Conservation (phyloP, 2,113 vertebrate species). For the Corythoichthys intestinalis region DNA sequence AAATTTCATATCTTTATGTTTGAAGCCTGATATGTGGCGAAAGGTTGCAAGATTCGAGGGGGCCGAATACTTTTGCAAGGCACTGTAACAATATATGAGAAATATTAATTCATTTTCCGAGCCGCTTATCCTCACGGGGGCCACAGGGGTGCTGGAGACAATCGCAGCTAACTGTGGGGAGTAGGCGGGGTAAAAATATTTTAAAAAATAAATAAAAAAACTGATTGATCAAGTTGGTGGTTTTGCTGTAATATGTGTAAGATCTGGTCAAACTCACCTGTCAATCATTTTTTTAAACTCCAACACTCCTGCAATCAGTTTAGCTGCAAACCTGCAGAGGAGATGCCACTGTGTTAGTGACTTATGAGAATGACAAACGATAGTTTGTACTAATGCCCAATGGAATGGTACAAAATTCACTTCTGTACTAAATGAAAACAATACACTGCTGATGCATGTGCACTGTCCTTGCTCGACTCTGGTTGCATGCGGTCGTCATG, state of each 20-base stretch:
- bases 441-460: not conserved
- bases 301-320: slow-evolving; percentile 90
- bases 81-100: no score
- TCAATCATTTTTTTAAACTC: slow-evolving; percentile 95
- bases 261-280: slow-evolving; percentile 76
- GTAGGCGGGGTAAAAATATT: no score
- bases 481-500: slow-evolving; percentile 8
- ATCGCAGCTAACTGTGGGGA: no score
- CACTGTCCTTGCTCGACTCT: slow-evolving; percentile 2
- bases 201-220: no score
- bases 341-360: slow-evolving; percentile 4
- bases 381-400: not conserved
- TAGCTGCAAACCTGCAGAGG: slow-evolving; percentile 86
- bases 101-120: no score
- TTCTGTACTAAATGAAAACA: not conserved
- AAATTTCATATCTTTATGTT: no score
- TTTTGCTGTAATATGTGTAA: not conserved
- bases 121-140: no score
- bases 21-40: no score
- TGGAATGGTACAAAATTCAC: not conserved
- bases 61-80: no score
- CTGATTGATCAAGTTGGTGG: not conserved
- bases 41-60: no score
- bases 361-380: not conserved
- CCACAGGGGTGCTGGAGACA: no score